phyloP scores from a whole-genome alignment of 2,888 invertebrate genomes.

The Drosophila buzzatii region DNA sequence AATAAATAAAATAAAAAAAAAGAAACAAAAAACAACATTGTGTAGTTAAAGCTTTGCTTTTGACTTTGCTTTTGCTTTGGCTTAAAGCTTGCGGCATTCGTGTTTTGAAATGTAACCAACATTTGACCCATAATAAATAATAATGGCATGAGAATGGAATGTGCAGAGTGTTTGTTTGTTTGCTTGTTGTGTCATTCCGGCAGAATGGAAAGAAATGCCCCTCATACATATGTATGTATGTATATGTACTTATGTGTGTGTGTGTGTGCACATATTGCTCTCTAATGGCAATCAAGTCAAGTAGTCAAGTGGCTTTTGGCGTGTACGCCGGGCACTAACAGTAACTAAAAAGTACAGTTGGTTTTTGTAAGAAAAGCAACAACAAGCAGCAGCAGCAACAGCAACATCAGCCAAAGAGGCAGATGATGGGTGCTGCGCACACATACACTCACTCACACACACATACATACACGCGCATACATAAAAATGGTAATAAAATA shows the following conservation, averaged over 20 bases:
- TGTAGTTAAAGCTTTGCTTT: constrained; percentile 20
- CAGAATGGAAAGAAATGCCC: constrained; percentile 55
- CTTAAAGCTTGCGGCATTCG: constrained; percentile 34
- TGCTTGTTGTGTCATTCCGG: constrained; percentile 46
- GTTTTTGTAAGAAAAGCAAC: constrained; percentile 77
- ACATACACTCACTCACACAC: constrained; percentile 36
- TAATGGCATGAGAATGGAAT: constrained; percentile 42
- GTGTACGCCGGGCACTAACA: constrained; percentile 65
- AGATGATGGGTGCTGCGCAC: constrained; percentile 56
- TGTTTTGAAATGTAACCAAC: constrained; percentile 65
- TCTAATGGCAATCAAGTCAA: constrained; percentile 79
- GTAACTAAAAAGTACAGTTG: constrained; percentile 80
- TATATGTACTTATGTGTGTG: constrained; percentile 5
- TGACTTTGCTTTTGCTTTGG: constrained; percentile 19
- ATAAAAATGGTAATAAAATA: constrained; percentile 78
- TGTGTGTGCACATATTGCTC: constrained; percentile 45
- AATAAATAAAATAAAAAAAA: constrained; percentile 6
- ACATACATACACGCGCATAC: constrained; percentile 38
- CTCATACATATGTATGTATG: constrained; percentile 13
- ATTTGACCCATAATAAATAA: constrained; percentile 73
- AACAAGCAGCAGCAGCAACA: constrained; percentile 44
- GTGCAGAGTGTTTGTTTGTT: constrained; percentile 18
- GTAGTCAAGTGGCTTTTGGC: constrained; percentile 77
- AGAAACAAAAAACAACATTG: constrained; percentile 2
- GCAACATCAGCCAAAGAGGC: constrained; percentile 49